Base-by-base conservation (phyloP, 2,797 vertebrate species). In the Staurois parvus region DNA sequence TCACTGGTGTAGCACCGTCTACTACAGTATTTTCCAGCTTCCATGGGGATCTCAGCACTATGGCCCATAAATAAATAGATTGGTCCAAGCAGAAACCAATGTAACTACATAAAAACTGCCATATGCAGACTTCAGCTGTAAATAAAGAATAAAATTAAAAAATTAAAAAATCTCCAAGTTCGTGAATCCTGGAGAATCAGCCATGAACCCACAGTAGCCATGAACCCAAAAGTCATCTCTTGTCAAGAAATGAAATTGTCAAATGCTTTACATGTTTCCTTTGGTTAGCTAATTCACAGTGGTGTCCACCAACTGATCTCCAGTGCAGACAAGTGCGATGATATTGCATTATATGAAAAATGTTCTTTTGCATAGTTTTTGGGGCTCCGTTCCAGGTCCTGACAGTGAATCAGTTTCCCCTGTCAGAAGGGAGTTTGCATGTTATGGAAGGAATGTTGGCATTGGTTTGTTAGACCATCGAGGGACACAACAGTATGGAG, bases 401-500 rank as follows among this genome's bases (percentile, higher is more conserved):
- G 72, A 69, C 30, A 48, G 28, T 84, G 64, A 76, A 83, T 84
- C 48, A 34, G 32, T 56, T 79, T 79, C 66, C 40, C 24, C 52
- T 76, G 70, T 76, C 37, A 69, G 28, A 59, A 28, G 77, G 72
- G 77, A 85, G 24, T 68, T 52, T 67, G 70, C 76, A 48, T 74
- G 29, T 52, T 68, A 80, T 75, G 64, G 52, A 40, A 75, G 64
- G 77, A 85, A 80, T 80, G 70, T 77, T 85, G 76, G 83, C 83
- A 15, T 28, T 40, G 37, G 21, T 28, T 66, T 74, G n/a, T 40
- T 67, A 10, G 64, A 45, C 48, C 59, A 75, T 79, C 62, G 6
- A 75, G 84, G 70, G 72, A 80, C 70, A 76, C 4, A 19, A 26
- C 52, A 75, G 48, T 80, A 40, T 62, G 42, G 37, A 5, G 21